These are phyloP conservation scores for Liodrosophila aerea DNA, from an alignment of 2,888 invertebrate genomes.

Conservation along the genomic window DNA sequence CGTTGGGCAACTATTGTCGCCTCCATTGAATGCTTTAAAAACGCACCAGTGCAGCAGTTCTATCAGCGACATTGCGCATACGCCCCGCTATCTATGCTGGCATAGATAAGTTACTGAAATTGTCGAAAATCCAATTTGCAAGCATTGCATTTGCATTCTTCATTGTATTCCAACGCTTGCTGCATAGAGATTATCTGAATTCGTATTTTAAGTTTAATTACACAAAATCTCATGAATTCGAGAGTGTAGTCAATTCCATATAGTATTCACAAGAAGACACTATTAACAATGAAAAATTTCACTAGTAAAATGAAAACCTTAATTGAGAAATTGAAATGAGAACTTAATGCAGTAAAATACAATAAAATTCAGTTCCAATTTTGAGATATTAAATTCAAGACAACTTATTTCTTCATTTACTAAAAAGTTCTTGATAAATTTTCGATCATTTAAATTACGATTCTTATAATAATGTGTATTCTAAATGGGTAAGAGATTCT, in stretches of 20 bases:
- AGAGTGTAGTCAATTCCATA: too few relatives aligned
- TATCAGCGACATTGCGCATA: constrained; percentile 52
- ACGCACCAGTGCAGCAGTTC: constrained; percentile 2
- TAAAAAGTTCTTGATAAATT: too few relatives aligned
- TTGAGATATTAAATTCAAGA: too few relatives aligned
- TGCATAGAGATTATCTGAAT: constrained; percentile 20
- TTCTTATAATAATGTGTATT: too few relatives aligned
- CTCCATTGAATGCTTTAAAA: constrained; percentile 24
- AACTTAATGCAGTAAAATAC: not conserved
- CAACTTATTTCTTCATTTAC: too few relatives aligned
- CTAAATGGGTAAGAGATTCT: too few relatives aligned
- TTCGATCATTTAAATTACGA: too few relatives aligned
- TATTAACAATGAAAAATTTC: too few relatives aligned
- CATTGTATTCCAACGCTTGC: constrained; percentile 30
- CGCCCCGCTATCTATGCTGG: constrained; percentile 20
- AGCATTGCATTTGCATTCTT: constrained; percentile 50
- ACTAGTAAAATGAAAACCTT: too few relatives aligned
- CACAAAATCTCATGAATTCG: constrained; percentile 1
- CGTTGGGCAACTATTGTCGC: not conserved
- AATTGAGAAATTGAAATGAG: constrained; percentile 3
- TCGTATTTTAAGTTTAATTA: constrained; percentile 11
- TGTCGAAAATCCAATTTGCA: constrained; percentile 50
- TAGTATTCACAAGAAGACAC: too few relatives aligned
- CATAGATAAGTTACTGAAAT: constrained; percentile 22
- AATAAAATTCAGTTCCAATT: not conserved